These are phyloP conservation scores for Polyergus mexicanus DNA, from an alignment of 1,140 invertebrate species.

Conservation along the genomic window DNA sequence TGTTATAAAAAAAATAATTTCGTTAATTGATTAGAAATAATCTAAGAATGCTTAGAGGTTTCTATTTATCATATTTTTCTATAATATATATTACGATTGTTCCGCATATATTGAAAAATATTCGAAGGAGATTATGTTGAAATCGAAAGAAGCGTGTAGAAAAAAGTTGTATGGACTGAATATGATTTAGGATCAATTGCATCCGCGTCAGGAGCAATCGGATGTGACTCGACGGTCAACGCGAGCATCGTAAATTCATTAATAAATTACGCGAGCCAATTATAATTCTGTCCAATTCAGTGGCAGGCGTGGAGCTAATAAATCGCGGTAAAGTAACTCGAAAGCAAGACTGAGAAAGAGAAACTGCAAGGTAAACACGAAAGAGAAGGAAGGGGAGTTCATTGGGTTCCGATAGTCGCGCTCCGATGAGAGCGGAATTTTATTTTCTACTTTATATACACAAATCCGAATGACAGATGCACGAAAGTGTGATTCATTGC, in stretches of 20 bases:
- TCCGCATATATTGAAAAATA: neutral
- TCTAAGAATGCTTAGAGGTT: neutral
- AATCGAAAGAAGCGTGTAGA: neutral
- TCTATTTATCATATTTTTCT: neutral
- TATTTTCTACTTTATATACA: neutral
- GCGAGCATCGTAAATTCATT: constrained; percentile 78
- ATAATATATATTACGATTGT: constrained; percentile 11
- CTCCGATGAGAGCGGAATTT: constrained; percentile 11
- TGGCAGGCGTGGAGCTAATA: constrained; percentile 76
- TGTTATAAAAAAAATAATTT: constrained; percentile 1
- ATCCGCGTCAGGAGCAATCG: constrained; percentile 30
- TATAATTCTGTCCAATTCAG: constrained; percentile 81
- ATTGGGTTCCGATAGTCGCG: constrained; percentile 17
- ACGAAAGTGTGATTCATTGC: constrained; percentile 23
- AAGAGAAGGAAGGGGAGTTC: neutral
- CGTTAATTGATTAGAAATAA: neutral
- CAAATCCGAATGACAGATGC: constrained; percentile 10
- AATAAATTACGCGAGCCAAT: constrained; percentile 81
- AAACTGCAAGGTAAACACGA: neutral
- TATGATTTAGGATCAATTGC: constrained; percentile 69
- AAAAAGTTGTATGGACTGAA: constrained; percentile 50
- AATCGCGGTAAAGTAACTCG: constrained; percentile 76
- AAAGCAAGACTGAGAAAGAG: constrained; percentile 30
- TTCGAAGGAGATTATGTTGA: neutral
- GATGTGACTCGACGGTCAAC: constrained; percentile 15